Evolutionary conservation across 2,113 vertebrate species (phyloP), one percentile per base, ranked within the genome.

Genomic region (Sander vitreus): DNA sequence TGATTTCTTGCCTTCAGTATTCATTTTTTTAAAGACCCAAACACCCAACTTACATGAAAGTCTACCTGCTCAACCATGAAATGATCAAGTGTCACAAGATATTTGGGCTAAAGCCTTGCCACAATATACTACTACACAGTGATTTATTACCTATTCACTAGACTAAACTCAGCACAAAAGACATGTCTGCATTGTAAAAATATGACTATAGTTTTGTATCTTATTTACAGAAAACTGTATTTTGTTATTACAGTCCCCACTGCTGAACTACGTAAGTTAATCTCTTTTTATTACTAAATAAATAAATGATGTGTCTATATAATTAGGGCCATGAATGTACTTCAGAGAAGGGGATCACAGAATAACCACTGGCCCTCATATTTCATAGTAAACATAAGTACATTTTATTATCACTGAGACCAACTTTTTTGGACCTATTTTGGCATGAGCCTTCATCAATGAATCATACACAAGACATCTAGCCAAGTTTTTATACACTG

Each of bases 381-480:
- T 33, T 33, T 79, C 27, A 79, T 7, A 21, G 30, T 45, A 62
- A 66, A 54, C 3, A 3, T 48, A 58, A 62, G 23, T 30, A 5
- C 11, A 57, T 64, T 74, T 72, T 58, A 79, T 48, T 39, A 69
- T 76, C 65, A 55, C 33, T 30, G 55, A 54, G 39, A 64, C 43
- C 30, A 48, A 27, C 48, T 64, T 62, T 79, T 13, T 43, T 13
- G 2, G 63, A 45, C 25, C 65, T 58, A 45, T 45, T 70, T 63
- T 68, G 67, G 57, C 64, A 23, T 6, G 16, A 59, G 39, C 21
- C 30, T 70, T 73, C 55, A 71, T 66, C 55, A 45, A 7, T 80
- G 27, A 55, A 57, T 81, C 25, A 76, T 39, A 73, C 1, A 36
- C 53, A 43, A 48, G 71, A 76, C 48, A 67, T 80, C 68, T 74